Percentiles rank a stretch among this genome's conserved stretches.
phyloP scores from a whole-genome alignment of 2,797 vertebrate genomes.

The Geotrypetes seraphini region DNA sequence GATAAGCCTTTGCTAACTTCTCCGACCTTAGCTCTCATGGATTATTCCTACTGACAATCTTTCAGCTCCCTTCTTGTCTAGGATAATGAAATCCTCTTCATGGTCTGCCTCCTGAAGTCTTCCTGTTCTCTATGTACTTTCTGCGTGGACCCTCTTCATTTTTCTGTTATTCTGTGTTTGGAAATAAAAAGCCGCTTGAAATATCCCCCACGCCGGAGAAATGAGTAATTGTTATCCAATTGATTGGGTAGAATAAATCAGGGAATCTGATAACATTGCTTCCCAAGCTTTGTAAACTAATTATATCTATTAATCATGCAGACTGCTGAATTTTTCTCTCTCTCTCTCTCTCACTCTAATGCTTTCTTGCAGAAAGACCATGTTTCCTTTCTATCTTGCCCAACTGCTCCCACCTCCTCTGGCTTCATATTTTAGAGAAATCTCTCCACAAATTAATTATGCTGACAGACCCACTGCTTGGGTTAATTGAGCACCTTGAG shows the following conservation, averaged over 20 bases:
- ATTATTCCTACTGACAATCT: no score
- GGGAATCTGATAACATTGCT: conserved; percentile 42
- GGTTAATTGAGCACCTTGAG: conserved; percentile 6
- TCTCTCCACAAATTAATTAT: conserved; percentile 12
- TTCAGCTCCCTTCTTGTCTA: no score
- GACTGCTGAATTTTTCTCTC: conserved; percentile 9
- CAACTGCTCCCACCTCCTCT: not conserved
- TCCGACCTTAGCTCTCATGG: no score
- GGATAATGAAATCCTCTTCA: no score
- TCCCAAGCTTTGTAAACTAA: conserved; percentile 44
- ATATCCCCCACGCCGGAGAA: not conserved
- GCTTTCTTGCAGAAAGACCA: not conserved
- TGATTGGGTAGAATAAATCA: conserved; percentile 34
- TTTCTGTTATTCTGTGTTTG: not conserved
- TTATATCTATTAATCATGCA: conserved; percentile 50
- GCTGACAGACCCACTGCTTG: conserved; percentile 2
- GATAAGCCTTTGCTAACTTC: no score
- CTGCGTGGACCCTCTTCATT: no score
- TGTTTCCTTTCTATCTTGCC: conserved; percentile 9
- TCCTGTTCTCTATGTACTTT: no score
- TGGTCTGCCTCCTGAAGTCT: no score
- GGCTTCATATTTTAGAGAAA: conserved; percentile 12
- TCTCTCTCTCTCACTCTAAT: no score
- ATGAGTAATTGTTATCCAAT: conserved; percentile 35
- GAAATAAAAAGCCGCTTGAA: not conserved